These are phyloP conservation scores for Eueides isabella DNA, from an alignment of 1,140 invertebrate species.

Conservation along the genomic window DNA sequence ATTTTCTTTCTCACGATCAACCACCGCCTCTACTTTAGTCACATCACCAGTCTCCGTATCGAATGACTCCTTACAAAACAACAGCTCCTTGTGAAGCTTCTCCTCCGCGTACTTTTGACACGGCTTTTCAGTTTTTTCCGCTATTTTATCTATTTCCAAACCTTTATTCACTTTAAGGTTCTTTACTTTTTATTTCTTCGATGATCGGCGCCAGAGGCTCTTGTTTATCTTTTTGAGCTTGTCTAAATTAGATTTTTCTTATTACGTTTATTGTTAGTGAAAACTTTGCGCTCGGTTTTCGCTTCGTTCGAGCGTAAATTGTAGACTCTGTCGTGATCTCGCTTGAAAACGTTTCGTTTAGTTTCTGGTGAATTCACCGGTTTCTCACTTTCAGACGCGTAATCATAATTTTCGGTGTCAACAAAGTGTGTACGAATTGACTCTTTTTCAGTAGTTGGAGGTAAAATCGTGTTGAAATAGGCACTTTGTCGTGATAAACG, in stretches of 20 bases:
- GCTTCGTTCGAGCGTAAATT: constrained; percentile 68
- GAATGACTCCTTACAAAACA: constrained; percentile 67
- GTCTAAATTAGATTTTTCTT: constrained; percentile 41
- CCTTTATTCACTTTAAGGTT: constrained; percentile 66
- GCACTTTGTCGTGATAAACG: constrained; percentile 72
- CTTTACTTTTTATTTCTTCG: constrained; percentile 65
- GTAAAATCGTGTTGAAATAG: constrained; percentile 71
- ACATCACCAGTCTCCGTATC: constrained; percentile 41
- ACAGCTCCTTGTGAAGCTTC: constrained; percentile 65
- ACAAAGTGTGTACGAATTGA: constrained; percentile 64
- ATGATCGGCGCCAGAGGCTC: constrained; percentile 71
- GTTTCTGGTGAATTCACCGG: constrained; percentile 50
- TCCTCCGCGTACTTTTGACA: constrained; percentile 57
- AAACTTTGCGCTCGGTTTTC: constrained; percentile 66
- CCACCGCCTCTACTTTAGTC: background rate
- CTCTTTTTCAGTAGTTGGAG: constrained; percentile 70
- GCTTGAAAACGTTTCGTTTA: constrained; percentile 38
- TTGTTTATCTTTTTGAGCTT: constrained; percentile 52
- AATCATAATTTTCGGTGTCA: constrained; percentile 66
- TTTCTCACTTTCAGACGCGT: constrained; percentile 67
- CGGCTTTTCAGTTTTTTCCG: constrained; percentile 71
- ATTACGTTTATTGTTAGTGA: constrained; percentile 49
- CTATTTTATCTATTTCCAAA: constrained; percentile 74
- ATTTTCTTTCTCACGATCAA: background rate
- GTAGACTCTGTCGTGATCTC: constrained; percentile 59